A percentile compares a stretch with the other conserved stretches of the same genome.
These are phyloP conservation scores for Erythrolamprus reginae DNA, from an alignment of 2,113 vertebrate genomes.

Conservation along the genomic window DNA sequence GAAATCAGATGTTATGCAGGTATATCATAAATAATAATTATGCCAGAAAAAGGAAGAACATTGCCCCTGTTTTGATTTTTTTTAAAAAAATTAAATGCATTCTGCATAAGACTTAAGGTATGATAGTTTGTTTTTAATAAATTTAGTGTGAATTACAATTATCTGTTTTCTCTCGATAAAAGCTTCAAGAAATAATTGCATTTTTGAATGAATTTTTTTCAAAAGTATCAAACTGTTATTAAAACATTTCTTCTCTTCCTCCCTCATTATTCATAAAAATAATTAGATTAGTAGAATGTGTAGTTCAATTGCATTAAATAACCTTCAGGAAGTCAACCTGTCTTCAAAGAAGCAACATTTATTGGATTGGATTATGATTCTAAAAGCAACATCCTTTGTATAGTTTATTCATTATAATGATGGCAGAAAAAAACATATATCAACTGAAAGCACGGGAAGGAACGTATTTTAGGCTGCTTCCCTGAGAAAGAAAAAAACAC, in stretches of 20 bases:
- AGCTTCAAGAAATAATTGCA: constrained; percentile 28
- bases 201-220: constrained; percentile 29
- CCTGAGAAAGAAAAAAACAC: background rate
- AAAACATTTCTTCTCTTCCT: background rate
- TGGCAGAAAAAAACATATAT: background rate
- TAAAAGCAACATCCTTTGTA: background rate
- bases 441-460: background rate
- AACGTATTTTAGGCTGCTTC: background rate
- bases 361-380: background rate
- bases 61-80: constrained; percentile 39
- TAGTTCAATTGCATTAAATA: background rate
- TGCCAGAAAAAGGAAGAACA: constrained; percentile 45
- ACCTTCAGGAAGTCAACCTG: background rate
- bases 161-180: constrained; percentile 24
- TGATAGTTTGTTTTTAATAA: constrained; percentile 36
- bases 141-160: constrained; percentile 43
- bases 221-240: background rate
- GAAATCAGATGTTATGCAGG: constrained; percentile 50
- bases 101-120: constrained; percentile 36
- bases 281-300: background rate
- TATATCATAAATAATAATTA: constrained; percentile 41
- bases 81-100: constrained; percentile 44
- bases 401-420: background rate
- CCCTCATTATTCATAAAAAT: background rate
- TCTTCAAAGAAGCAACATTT: background rate